Conservation (phyloP, 2,113 vertebrate species). For the Tor tambroides region DNA sequence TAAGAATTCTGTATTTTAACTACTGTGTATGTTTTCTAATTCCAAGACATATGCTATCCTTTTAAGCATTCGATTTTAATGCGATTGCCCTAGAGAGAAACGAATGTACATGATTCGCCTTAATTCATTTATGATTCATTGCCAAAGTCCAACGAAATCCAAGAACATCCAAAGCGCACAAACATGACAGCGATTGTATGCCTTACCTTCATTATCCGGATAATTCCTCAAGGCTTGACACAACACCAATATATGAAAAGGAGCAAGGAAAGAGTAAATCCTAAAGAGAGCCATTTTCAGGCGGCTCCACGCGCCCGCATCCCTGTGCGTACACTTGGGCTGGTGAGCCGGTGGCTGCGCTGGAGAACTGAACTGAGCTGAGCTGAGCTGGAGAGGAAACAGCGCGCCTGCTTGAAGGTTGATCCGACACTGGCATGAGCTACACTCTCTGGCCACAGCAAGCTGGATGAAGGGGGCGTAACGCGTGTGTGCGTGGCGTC, state of each 20-base stretch:
- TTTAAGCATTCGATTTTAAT: neutral
- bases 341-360: constrained; percentile 41
- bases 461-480: constrained; percentile 22
- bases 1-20: neutral
- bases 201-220: constrained; percentile 65
- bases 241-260: constrained; percentile 43
- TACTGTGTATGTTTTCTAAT: no score
- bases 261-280: constrained; percentile 60
- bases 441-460: constrained; percentile 43
- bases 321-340: constrained; percentile 65
- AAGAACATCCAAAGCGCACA: neutral
- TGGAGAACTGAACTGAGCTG: neutral
- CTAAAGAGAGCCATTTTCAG: constrained; percentile 62
- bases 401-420: no score
- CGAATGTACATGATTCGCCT: neutral
- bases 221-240: constrained; percentile 60
- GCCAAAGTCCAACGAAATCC: constrained; percentile 8
- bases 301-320: constrained; percentile 61
- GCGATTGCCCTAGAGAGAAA: neutral
- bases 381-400: constrained; percentile 15
- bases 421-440: constrained; percentile 46
- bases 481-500: constrained; percentile 5
- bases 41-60: neutral
- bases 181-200: constrained; percentile 1
- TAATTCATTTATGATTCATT: neutral